Evolutionary conservation across 2,797 vertebrate species (phyloP), one percentile per base, ranked within the genome.

Genomic region (Loris lydekkerianus): DNA sequence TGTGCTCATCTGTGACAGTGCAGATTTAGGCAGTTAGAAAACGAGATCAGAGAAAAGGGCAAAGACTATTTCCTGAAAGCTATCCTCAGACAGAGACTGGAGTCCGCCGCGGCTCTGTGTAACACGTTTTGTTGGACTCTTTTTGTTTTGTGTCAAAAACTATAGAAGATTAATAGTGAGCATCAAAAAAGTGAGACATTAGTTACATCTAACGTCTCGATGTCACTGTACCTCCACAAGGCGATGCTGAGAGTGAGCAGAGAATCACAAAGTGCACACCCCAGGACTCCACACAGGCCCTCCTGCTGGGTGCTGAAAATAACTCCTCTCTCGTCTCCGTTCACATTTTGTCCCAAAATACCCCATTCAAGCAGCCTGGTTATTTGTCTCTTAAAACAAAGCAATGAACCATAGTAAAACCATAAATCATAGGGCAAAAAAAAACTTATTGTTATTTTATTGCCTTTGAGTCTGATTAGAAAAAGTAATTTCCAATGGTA

Each of bases 11-110:
- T 96, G 60, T 91, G 83, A 97, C 76, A 76, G 92, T 76, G 87
- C 43, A 86, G 60, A 91, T 60, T 65, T 73, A 15, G 73, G 60
- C 78, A 34, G 34, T 18, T 93, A 94, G 77, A 95, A 98, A 97
- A 95, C 65, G 96, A 98, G 69, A 84, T 96, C 67, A 86, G n/a
- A 96, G 65, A 92, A 91, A 80, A 43, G 69, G 63, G 31, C 40
- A 95, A 67, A 23, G 46, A 53, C 67, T 88, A 13, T 65, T 89
- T 89, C 82, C 84, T 75, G 18, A 85, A 94, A 81, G 61, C 40
- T 49, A 18, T 72, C 14, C 65, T 91, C 23, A 18, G 49, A 61
- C 18, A 34, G 21, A 80, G 34, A 34, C 46, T 27, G 43, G 7
- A 23, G 11, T 58, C 77, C 37, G 21, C 27, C 34, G 29, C 58